Percentiles rank a stretch among this genome's conserved stretches.
Conservation (phyloP, 1,140 invertebrate genomes). For the Lucilia cuprina region DNA sequence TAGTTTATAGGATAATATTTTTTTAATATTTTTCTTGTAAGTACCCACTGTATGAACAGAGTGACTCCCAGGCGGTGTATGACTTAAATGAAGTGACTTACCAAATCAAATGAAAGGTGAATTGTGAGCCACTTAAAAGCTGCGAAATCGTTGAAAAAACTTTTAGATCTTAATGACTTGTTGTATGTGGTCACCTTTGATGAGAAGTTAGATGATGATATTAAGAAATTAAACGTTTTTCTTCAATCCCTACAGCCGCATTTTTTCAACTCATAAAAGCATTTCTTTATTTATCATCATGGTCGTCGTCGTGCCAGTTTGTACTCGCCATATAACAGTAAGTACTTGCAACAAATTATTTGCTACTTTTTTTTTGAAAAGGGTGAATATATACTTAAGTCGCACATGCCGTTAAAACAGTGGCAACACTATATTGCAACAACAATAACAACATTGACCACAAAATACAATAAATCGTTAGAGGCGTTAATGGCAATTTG, state of each 20-base stretch:
- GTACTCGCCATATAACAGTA: no score
- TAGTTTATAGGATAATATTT: no score
- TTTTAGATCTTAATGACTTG: neutral
- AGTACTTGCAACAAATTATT: neutral
- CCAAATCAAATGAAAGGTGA: conserved; percentile 8
- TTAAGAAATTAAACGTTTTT: conserved; percentile 15
- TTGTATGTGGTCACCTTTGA: conserved; percentile 8
- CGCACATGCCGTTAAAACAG: conserved; percentile 5
- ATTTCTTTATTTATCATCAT: neutral
- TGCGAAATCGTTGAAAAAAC: neutral
- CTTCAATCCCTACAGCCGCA: neutral
- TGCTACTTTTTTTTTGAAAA: neutral
- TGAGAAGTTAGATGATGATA: conserved; percentile 12
- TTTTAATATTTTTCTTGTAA: neutral
- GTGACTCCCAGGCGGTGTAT: neutral
- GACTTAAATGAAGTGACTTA: conserved; percentile 14
- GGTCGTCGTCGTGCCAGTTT: neutral
- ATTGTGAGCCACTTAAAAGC: neutral
- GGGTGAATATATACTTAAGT: neutral
- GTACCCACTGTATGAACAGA: neutral
- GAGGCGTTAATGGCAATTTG: neutral
- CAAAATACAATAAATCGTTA: conserved; percentile 15
- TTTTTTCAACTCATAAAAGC: neutral
- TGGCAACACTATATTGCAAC: neutral
- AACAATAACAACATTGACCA: neutral